phyloP scores from a whole-genome alignment of 2,888 invertebrate species.

The Orthonevra nobilis region DNA sequence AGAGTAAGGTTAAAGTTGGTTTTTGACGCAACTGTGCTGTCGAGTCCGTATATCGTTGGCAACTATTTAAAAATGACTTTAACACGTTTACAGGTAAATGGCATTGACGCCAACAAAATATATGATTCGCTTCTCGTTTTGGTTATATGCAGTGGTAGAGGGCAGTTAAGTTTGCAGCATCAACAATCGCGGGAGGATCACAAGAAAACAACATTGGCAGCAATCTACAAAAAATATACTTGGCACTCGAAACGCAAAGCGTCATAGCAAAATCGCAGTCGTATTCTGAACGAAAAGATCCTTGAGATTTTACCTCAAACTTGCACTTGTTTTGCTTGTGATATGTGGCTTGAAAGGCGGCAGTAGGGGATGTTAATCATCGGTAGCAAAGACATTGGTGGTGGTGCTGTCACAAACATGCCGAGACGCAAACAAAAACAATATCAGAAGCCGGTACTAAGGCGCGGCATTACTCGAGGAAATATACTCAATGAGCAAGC shows the following conservation, averaged over 20 bases:
- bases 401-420: not conserved
- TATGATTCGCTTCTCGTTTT: slow-evolving; percentile 47
- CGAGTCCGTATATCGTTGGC: no score
- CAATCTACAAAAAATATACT: slow-evolving; percentile 13
- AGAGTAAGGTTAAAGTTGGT: no score
- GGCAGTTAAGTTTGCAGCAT: not conserved
- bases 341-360: slow-evolving; percentile 23
- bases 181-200: slow-evolving; percentile 17
- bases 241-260: slow-evolving; percentile 42
- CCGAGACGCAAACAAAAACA: slow-evolving; percentile 7
- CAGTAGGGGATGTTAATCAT: slow-evolving; percentile 50
- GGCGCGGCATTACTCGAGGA: slow-evolving; percentile 23
- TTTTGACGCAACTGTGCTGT: no score
- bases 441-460: slow-evolving; percentile 16
- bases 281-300: no score
- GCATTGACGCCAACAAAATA: slow-evolving; percentile 13
- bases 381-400: slow-evolving; percentile 23
- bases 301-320: slow-evolving; percentile 60
- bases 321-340: slow-evolving; percentile 56
- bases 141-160: slow-evolving; percentile 22
- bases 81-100: slow-evolving; percentile 48
- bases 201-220: slow-evolving; percentile 30
- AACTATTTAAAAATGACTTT: no score
- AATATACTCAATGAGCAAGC: slow-evolving; percentile 17
- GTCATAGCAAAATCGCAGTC: slow-evolving; percentile 27